Base-by-base conservation (phyloP, 2,888 invertebrate genomes). In the Cephonodes hylas region DNA sequence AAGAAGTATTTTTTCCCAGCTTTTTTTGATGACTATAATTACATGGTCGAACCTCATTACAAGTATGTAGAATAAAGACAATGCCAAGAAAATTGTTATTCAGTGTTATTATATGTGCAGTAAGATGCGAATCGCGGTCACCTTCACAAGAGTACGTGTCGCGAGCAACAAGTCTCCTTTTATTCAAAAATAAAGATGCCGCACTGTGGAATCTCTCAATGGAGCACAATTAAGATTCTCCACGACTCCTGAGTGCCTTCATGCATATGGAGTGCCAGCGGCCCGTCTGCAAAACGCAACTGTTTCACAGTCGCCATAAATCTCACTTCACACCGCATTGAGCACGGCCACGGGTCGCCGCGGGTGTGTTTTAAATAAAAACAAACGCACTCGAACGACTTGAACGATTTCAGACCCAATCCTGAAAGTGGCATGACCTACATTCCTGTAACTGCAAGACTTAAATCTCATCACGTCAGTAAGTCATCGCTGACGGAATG, bases 161-260 rank as follows among this genome's bases (percentile, higher is more conserved):
- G 63, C 64, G 70, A 79, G 86, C 88, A 89, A 89, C 87, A 90
- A 85, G 88, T 89, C 74, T 70, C 67, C 65, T 62, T 68, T 74
- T 76, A 78, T 85, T 82, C 83, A 83, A 84, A 87, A 87, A 87
- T 88, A 87, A 87, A 88, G 85, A 83, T 80, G 79, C 77, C 65
- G 73, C 68, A 76, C 75, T 69, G 77, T 78, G 79, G 80, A 83
- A 85, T 85, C 80, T 85, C 86, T 89, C 86, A 89, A 89, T 88
- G 88, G 85, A 81, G 76, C 74, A 88, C 89, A 90, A 91, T 91
- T 91, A 91, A 90, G 81, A 91, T 90, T 91, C 89, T 81, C 72
- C 71, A 73, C 84, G 82, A 76, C 80, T 79, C 75, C 68, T 65
- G 73, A 77, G 81, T 75, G 81, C 78, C 81, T 75, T 71, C 82